Percentiles rank a stretch among this genome's conserved stretches.
phyloP scores from a whole-genome alignment of 2,888 invertebrate genomes.

The Rhaphigaster nebulosa region DNA sequence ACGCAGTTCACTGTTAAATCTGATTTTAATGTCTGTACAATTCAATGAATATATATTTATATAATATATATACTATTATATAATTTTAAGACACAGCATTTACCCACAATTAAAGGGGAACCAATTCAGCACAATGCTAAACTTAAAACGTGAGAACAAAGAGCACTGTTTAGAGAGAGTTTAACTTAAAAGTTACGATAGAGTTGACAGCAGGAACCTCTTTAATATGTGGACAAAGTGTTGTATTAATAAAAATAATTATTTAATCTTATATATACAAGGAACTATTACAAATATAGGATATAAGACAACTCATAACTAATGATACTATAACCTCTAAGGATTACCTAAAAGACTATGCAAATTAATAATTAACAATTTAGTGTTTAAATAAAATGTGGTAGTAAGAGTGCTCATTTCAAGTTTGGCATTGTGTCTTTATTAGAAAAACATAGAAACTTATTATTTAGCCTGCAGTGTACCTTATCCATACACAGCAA shows the following conservation, averaged over 20 bases:
- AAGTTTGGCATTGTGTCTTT: slow-evolving; percentile 64
- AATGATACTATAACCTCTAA: slow-evolving; percentile 25
- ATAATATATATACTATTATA: slow-evolving; percentile 58
- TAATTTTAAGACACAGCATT: slow-evolving; percentile 63
- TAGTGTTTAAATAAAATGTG: slow-evolving; percentile 46
- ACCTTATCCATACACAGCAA: slow-evolving; percentile 60
- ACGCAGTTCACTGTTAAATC: slow-evolving; percentile 60
- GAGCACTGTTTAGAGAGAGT: slow-evolving; percentile 39
- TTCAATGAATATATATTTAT: slow-evolving; percentile 62
- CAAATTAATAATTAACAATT: slow-evolving; percentile 35
- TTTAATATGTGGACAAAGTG: slow-evolving; percentile 49
- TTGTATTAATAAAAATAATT: slow-evolving; percentile 51
- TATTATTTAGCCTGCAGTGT: slow-evolving; percentile 60
- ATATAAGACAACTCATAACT: slow-evolving; percentile 40
- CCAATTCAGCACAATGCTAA: slow-evolving; percentile 62
- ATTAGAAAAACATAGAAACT: slow-evolving; percentile 58
- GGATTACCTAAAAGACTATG: slow-evolving; percentile 43
- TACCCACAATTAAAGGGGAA: slow-evolving; percentile 58
- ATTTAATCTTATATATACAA: slow-evolving; percentile 55
- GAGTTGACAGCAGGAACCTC: slow-evolving; percentile 46
- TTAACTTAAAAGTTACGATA: slow-evolving; percentile 12
- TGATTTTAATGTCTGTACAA: slow-evolving; percentile 64
- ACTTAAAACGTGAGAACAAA: slow-evolving; percentile 61
- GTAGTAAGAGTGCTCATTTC: slow-evolving; percentile 60
- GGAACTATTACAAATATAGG: slow-evolving; percentile 58